phyloP scores from a whole-genome alignment of 2,888 invertebrate genomes.

The Pecten maximus region DNA sequence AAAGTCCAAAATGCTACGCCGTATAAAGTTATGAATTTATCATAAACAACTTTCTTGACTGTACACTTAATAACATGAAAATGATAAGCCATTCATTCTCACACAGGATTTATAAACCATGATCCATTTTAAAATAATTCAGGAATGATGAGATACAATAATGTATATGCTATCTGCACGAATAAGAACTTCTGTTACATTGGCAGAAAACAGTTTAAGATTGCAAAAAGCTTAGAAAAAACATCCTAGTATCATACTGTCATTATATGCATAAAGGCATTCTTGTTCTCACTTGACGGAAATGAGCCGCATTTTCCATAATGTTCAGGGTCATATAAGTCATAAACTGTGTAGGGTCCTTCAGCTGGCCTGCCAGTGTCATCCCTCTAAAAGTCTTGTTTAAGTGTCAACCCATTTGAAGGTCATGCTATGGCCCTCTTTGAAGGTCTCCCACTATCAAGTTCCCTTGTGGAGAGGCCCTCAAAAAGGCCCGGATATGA shows the following conservation, averaged over 20 bases:
- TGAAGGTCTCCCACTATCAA: not conserved
- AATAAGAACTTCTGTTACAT: not conserved
- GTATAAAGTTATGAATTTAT: constrained; percentile 11
- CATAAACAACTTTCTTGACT: not conserved
- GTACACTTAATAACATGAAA: not conserved
- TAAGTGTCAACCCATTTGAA: not conserved
- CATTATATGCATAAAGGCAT: constrained; percentile 23
- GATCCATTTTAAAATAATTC: constrained; percentile 14
- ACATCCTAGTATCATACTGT: not conserved
- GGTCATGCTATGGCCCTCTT: not conserved
- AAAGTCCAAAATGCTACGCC: constrained; percentile 19
- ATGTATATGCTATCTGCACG: constrained; percentile 4
- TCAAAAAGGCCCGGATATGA: not conserved
- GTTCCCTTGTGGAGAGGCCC: not conserved
- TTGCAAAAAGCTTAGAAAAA: constrained; percentile 33
- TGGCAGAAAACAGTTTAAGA: constrained; percentile 9
- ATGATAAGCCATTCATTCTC: not conserved
- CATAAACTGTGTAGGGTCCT: not conserved
- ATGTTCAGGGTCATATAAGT: not conserved
- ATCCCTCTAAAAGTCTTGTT: not conserved
- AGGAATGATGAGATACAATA: constrained; percentile 28
- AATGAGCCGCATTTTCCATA: constrained; percentile 27
- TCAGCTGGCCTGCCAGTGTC: constrained; percentile 22
- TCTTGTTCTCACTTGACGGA: constrained; percentile 7
- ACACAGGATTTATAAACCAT: not conserved